A percentile compares a stretch with the other conserved stretches of the same genome.
Evolutionary conservation across 2,797 vertebrate species (phyloP).

Genomic region (Protosalanx chinensis): DNA sequence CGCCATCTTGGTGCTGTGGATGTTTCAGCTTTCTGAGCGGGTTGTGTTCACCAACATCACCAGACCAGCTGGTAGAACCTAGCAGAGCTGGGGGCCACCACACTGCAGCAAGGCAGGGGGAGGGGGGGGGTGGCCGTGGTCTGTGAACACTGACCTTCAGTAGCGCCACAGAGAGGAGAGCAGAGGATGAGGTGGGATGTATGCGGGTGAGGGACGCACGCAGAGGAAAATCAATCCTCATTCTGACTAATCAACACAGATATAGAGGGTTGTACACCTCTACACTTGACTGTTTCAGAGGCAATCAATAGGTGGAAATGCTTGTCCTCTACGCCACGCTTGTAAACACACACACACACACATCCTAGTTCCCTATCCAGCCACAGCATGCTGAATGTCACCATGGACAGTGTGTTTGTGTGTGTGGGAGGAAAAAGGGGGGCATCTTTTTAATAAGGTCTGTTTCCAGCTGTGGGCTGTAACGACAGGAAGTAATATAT

Average conservation of each 20-base stretch:
- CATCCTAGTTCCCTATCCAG: conserved; percentile 1
- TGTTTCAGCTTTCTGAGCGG: too few relatives aligned
- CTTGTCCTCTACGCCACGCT: conserved; percentile 6
- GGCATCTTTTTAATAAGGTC: conserved; percentile 70
- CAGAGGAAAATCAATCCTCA: conserved; percentile 19
- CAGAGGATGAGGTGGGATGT: not conserved
- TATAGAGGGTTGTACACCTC: conserved; percentile 14
- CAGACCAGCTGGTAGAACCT: too few relatives aligned
- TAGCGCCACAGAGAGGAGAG: not conserved
- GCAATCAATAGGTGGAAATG: conserved; percentile 15
- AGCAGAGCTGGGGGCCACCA: too few relatives aligned
- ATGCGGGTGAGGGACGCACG: not conserved
- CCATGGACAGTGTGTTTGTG: conserved; percentile 42
- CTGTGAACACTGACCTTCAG: too few relatives aligned
- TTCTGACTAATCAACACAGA: conserved; percentile 25
- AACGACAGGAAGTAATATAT: conserved; percentile 72
- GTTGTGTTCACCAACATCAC: too few relatives aligned
- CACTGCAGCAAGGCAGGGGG: too few relatives aligned
- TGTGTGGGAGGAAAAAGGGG: conserved; percentile 57
- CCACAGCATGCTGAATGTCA: conserved; percentile 58
- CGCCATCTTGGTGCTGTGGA: too few relatives aligned
- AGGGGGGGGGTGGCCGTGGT: too few relatives aligned
- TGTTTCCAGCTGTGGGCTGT: conserved; percentile 69
- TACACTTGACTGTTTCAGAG: conserved; percentile 1
- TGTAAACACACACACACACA: conserved; percentile 7